Base-by-base conservation (phyloP, 2,797 vertebrate species). In the Syndactyla subalaris region DNA sequence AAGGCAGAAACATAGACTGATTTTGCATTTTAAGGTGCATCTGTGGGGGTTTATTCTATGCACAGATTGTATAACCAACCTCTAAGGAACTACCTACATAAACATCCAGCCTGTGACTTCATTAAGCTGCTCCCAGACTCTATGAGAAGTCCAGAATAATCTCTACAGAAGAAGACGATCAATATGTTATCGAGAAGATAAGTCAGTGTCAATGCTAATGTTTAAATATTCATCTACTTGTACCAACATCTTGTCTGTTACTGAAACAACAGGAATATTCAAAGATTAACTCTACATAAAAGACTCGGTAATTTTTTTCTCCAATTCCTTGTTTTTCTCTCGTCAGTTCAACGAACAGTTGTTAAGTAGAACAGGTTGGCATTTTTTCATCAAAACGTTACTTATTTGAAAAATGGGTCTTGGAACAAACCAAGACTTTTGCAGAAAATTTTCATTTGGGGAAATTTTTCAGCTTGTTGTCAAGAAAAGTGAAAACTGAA, bases 311-410 rank as follows among this genome's bases (percentile, higher is more conserved):
- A 92, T 95, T 96, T 93, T 94, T 95, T 91, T 95, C 93, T 95
- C 92, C 85, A 79, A 92, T 97, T 95, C 95, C 95, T 96, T 94
- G 95, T 93, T 96, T 97, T 96, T 92, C 85, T 92, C 91, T 95
- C 89, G 89, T 96, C 95, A 95, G 93, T 90, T 93, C 94, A 68
- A 95, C 77, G 94, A 97, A 96, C 96, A 97, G 95, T 95, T 95
- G 95, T 96, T 95, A 94, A 97, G 94, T 96, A 95, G 96, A 97
- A 96, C 94, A 95, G 95, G 94, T 96, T 95, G 94, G 94, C 96
- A 96, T 97, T 97, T 97, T 96, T 97, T 96, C 96, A 96, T 96
- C 93, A 97, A 97, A 96, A 95, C 74, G 93, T 97, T 97, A 96
- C 93, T 96, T 96, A 96, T 92, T 96, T 96, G 93, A 96, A 96